Evolutionary conservation across 1,140 invertebrate species (phyloP).

Genomic region (Streblospio benedicti): DNA sequence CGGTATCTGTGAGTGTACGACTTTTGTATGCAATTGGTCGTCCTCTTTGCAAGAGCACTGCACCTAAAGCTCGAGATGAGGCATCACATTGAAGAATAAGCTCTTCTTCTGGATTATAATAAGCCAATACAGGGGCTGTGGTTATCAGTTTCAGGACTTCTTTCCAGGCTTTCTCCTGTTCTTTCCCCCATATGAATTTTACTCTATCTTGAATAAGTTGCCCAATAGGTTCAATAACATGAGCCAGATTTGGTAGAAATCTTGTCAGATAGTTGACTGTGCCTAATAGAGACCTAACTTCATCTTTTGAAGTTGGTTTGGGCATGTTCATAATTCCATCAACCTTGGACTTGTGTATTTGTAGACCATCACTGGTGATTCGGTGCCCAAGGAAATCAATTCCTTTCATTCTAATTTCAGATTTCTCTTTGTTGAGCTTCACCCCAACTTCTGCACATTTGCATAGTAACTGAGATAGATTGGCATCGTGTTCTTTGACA

Average conservation of each 20-base stretch:
- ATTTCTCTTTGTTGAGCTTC: neutral
- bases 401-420: neutral
- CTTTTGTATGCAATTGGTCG: conserved; percentile 21
- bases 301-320: conserved; percentile 18
- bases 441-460: neutral
- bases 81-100: conserved; percentile 32
- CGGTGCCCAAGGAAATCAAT: neutral
- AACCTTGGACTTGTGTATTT: conserved; percentile 37
- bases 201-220: too few species aligned
- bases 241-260: conserved; percentile 19
- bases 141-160: conserved; percentile 1
- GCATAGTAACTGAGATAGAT: conserved; percentile 27
- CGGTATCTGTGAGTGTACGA: conserved; percentile 18
- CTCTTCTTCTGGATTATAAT: conserved; percentile 27
- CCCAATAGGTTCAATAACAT: neutral
- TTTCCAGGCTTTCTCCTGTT: conserved; percentile 10
- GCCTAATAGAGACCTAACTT: conserved; percentile 24
- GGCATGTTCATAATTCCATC: conserved; percentile 28
- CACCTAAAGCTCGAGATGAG: conserved; percentile 29
- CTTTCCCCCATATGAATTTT: conserved; percentile 13
- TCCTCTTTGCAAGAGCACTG: conserved; percentile 30
- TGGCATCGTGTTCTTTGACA: conserved; percentile 3
- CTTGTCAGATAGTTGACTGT: conserved; percentile 25
- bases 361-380: neutral
- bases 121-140: conserved; percentile 21